phyloP scores from a whole-genome alignment of 2,113 vertebrate genomes.

The Ctenomys sociabilis region DNA sequence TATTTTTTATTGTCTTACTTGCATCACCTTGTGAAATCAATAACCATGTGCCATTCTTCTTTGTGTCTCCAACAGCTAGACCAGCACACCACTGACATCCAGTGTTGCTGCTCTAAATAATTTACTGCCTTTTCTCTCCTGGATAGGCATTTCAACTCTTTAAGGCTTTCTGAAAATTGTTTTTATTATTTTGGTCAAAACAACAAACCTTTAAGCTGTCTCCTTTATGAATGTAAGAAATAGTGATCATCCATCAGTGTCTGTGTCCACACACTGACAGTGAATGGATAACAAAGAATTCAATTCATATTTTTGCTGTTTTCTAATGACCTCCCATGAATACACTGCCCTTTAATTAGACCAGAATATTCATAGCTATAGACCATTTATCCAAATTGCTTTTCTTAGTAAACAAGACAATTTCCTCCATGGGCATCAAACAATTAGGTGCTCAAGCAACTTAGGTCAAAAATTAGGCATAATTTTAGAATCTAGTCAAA shows the following conservation, averaged over 20 bases:
- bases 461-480: neutral
- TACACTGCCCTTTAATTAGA: neutral
- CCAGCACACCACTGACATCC: neutral
- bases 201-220: neutral
- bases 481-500: too few species aligned
- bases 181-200: neutral
- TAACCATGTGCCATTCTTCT: neutral
- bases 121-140: neutral
- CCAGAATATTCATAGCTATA: neutral
- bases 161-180: neutral
- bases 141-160: neutral
- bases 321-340: neutral
- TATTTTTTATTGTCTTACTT: neutral
- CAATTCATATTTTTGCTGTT: neutral
- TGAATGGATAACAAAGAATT: conserved; percentile 13
- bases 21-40: neutral
- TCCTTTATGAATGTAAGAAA: neutral
- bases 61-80: neutral
- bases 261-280: neutral
- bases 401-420: neutral
- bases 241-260: neutral
- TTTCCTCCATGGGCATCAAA: neutral
- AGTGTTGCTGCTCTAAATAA: neutral
- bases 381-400: neutral
- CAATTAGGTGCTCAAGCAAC: neutral